These are phyloP conservation scores for Taenioides sp. DNA, from an alignment of 2,797 vertebrate species.

Conservation along the genomic window DNA sequence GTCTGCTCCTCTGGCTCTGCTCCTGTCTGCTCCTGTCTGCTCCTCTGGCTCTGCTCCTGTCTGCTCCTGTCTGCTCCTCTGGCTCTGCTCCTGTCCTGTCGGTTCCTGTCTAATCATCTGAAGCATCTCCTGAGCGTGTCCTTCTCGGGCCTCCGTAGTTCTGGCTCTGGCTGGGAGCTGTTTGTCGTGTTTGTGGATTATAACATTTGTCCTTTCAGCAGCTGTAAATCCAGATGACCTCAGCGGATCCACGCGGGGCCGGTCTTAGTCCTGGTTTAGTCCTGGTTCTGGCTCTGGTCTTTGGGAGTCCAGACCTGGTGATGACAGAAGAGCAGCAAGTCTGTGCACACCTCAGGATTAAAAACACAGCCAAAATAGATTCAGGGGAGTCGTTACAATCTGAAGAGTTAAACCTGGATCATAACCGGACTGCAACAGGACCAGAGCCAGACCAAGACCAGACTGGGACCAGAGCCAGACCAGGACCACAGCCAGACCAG, in stretches of 20 bases:
- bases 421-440: background rate
- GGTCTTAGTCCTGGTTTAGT: constrained; percentile 5
- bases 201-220: constrained; percentile 65
- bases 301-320: background rate
- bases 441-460: background rate
- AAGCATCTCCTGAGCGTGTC: background rate
- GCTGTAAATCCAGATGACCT: constrained; percentile 59
- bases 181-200: constrained; percentile 57
- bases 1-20: too few species aligned
- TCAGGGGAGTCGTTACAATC: background rate
- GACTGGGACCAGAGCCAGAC: background rate
- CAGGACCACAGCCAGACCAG: too few species aligned
- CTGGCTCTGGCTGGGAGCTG: constrained; percentile 38
- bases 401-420: constrained; percentile 3
- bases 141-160: constrained; percentile 12
- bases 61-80: too few species aligned
- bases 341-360: constrained; percentile 7
- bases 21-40: too few species aligned
- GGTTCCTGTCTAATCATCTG: background rate
- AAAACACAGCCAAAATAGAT: constrained; percentile 8
- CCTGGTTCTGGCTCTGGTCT: background rate
- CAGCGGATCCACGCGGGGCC: constrained; percentile 9
- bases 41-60: too few species aligned
- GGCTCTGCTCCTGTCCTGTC: background rate
- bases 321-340: constrained; percentile 3